phyloP scores from a whole-genome alignment of 1,140 invertebrate species.

The Drosophila novamexicana region DNA sequence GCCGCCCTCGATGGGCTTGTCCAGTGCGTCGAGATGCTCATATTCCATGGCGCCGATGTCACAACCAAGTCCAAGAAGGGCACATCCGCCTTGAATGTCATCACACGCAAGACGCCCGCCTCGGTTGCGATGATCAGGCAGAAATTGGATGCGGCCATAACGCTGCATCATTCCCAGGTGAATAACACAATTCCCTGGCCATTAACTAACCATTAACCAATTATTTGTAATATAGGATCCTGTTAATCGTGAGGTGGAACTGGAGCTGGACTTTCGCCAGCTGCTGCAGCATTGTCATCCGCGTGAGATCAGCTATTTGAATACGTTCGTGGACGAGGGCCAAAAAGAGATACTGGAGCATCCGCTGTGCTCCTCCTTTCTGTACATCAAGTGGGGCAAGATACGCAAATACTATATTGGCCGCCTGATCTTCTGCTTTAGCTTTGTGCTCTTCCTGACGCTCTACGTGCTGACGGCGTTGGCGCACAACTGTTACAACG shows the following conservation, averaged over 20 bases:
- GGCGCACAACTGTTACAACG: slow-evolving; percentile 92
- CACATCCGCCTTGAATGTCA: slow-evolving; percentile 92
- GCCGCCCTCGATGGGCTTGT: slow-evolving; percentile 94
- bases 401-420: slow-evolving; percentile 94
- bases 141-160: slow-evolving; percentile 91
- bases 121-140: slow-evolving; percentile 91
- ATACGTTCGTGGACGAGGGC: slow-evolving; percentile 92
- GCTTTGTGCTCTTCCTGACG: slow-evolving; percentile 91
- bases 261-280: slow-evolving; percentile 92
- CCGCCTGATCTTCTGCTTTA: slow-evolving; percentile 90
- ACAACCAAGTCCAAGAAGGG: slow-evolving; percentile 93
- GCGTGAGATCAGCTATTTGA: slow-evolving; percentile 91
- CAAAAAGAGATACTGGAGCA: slow-evolving; percentile 93
- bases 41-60: slow-evolving; percentile 93
- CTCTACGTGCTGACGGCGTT: slow-evolving; percentile 91
- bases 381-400: slow-evolving; percentile 94
- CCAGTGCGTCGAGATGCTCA: slow-evolving; percentile 92
- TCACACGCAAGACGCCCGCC: slow-evolving; percentile 92
- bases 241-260: slow-evolving; percentile 90
- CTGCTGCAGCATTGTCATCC: slow-evolving; percentile 91
- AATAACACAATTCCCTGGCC: background rate
- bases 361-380: slow-evolving; percentile 92
- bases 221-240: slow-evolving; percentile 85
- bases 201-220: background rate
- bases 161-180: slow-evolving; percentile 88